Evolutionary conservation across 2,888 invertebrate genomes (phyloP).

Genomic region (Ecdyonurus torrentis): DNA sequence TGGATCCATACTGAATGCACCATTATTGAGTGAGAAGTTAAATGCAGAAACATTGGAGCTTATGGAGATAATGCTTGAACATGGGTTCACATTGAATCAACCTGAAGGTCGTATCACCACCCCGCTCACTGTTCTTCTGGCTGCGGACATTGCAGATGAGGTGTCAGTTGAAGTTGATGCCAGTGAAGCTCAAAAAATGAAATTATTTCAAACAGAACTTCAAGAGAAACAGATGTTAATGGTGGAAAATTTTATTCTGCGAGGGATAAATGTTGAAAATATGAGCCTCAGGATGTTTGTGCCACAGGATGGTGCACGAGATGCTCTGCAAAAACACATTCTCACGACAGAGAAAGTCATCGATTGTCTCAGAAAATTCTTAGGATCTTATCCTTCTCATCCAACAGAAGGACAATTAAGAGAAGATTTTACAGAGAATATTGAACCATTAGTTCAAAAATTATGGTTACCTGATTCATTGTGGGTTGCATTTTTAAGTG

Average conservation of each 20-base stretch:
- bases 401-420: background rate
- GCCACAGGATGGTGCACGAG: background rate
- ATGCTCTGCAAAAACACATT: too few species aligned
- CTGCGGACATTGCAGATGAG: background rate
- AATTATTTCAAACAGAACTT: too few species aligned
- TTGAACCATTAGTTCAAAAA: background rate
- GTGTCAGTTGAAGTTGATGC: background rate
- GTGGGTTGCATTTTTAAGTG: background rate
- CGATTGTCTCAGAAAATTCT: background rate
- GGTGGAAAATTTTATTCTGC: background rate
- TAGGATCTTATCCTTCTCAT: background rate
- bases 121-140: background rate
- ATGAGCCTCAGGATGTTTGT: background rate
- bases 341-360: too few species aligned
- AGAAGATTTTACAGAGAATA: background rate
- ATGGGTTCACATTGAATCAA: background rate
- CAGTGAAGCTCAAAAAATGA: background rate
- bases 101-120: background rate
- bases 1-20: background rate
- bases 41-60: background rate
- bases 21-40: background rate
- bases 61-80: background rate
- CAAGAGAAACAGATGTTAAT: background rate
- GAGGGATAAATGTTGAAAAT: background rate
- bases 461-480: background rate